Evolutionary conservation across 2,888 invertebrate species (phyloP).

Genomic region (Hydriomena furcata): DNA sequence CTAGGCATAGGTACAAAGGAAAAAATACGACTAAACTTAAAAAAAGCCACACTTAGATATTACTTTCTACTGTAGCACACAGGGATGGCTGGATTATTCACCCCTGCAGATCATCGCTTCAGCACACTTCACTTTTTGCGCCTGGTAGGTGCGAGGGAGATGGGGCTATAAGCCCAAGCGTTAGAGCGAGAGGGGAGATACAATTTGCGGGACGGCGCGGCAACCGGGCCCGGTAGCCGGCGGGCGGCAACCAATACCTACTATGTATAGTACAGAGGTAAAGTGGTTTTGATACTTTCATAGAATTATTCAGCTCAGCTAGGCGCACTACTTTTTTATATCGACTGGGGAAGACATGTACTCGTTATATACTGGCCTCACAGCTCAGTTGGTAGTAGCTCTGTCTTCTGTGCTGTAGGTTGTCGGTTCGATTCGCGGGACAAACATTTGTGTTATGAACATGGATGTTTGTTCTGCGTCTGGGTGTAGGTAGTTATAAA

Average conservation of each 20-base stretch:
- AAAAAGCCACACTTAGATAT: too few species aligned
- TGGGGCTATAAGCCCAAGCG: constrained; percentile 27
- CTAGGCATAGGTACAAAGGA: too few species aligned
- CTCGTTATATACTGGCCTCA: too few species aligned
- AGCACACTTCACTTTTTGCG: constrained; percentile 19
- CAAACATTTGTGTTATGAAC: too few species aligned
- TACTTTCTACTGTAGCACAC: not conserved
- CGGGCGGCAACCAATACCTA: constrained; percentile 27
- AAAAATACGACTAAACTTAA: too few species aligned
- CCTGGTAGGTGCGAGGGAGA: constrained; percentile 38
- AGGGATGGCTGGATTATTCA: constrained; percentile 2
- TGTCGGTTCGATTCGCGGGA: too few species aligned
- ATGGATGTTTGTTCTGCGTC: too few species aligned
- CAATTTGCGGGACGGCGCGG: constrained; percentile 38
- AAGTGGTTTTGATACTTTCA: constrained; percentile 55
- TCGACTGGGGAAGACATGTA: too few species aligned
- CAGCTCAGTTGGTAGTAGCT: too few species aligned
- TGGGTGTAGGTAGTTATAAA: too few species aligned
- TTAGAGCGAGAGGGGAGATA: constrained; percentile 35
- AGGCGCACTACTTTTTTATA: too few species aligned
- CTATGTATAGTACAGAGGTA: constrained; percentile 26
- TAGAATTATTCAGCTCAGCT: not conserved
- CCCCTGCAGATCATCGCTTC: constrained; percentile 24
- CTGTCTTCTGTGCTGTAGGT: too few species aligned
- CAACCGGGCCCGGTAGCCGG: constrained; percentile 29